Conservation (phyloP, 2,888 invertebrate genomes). For the Cepaea hortensis region DNA sequence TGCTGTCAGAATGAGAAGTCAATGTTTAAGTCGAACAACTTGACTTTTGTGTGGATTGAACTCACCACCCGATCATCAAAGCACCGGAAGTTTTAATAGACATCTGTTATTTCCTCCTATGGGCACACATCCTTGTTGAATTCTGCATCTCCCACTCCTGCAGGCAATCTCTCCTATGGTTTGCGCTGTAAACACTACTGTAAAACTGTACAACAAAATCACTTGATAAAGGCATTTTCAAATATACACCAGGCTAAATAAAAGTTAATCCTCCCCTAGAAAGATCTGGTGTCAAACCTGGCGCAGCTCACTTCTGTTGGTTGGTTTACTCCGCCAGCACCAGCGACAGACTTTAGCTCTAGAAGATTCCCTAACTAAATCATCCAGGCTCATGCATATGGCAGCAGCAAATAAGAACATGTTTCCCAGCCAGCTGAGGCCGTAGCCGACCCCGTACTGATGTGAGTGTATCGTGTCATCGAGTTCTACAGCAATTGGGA, state of each 20-base stretch:
- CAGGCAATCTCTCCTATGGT: too few relatives aligned
- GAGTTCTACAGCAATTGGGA: slow-evolving; percentile 70
- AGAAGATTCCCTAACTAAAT: slow-evolving; percentile 68
- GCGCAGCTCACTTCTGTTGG: slow-evolving; percentile 61
- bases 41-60: too few relatives aligned
- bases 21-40: too few relatives aligned
- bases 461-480: slow-evolving; percentile 62
- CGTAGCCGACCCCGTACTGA: slow-evolving; percentile 73
- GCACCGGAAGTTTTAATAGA: too few relatives aligned
- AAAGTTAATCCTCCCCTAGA: background rate
- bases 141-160: too few relatives aligned
- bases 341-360: slow-evolving; percentile 65
- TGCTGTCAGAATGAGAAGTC: too few relatives aligned
- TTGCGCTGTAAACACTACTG: background rate
- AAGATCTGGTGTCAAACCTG: slow-evolving; percentile 59
- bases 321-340: slow-evolving; percentile 60
- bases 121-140: too few relatives aligned
- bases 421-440: slow-evolving; percentile 73
- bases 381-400: slow-evolving; percentile 73
- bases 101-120: too few relatives aligned
- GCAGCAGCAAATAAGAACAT: slow-evolving; percentile 72
- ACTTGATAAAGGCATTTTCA: background rate
- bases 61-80: too few relatives aligned
- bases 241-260: background rate
- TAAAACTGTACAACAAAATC: background rate